Percentiles rank a stretch among this genome's conserved stretches.
Evolutionary conservation across 1,140 invertebrate genomes (phyloP).

Genomic region (Pogonognathellus flavescens): DNA sequence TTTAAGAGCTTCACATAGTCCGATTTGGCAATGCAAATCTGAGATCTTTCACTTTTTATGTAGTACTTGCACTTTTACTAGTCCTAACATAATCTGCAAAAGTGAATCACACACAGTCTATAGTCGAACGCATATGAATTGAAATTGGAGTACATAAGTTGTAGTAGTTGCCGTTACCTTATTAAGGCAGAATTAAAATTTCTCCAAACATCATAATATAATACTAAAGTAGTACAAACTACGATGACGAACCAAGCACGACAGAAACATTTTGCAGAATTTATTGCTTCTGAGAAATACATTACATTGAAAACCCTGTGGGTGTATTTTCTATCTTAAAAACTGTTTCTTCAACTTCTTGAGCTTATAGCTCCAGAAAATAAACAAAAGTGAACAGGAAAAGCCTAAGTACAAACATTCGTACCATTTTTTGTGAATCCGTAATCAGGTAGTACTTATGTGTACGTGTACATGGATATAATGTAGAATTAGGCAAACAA

Average conservation of each 20-base stretch:
- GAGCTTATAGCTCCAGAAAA: too few relatives aligned
- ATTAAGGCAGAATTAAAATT: slow-evolving; percentile 7
- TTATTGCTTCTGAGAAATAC: not conserved
- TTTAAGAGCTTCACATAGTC: not conserved
- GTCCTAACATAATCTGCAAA: not conserved
- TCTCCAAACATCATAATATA: not conserved
- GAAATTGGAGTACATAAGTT: not conserved
- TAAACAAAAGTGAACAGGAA: too few relatives aligned
- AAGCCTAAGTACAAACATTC: too few relatives aligned
- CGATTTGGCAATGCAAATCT: not conserved
- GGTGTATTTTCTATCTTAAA: not conserved
- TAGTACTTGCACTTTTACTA: not conserved
- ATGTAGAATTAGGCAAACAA: too few relatives aligned
- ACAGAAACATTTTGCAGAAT: not conserved
- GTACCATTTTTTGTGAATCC: too few relatives aligned
- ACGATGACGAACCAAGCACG: not conserved
- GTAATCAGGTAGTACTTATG: too few relatives aligned
- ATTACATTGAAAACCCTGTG: not conserved
- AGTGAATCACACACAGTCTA: too few relatives aligned
- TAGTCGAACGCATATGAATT: not conserved
- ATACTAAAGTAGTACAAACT: not conserved
- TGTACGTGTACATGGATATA: too few relatives aligned
- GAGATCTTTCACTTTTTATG: slow-evolving; percentile 1
- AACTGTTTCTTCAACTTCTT: too few relatives aligned
- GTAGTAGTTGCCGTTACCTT: not conserved